Evolutionary conservation across 2,888 invertebrate species (phyloP).

Genomic region (Amorpha juglandis): DNA sequence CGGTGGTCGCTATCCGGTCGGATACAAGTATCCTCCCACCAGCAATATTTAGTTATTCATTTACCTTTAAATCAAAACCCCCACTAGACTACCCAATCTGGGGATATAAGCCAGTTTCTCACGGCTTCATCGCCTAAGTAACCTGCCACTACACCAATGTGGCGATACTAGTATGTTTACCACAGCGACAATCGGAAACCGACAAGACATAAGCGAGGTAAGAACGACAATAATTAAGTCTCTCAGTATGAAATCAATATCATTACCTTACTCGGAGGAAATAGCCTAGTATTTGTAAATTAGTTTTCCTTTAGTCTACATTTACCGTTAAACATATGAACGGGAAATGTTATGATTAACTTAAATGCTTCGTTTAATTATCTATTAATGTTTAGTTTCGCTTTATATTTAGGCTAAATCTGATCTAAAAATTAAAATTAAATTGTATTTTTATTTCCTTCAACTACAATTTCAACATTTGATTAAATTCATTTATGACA

Average conservation of each 20-base stretch:
- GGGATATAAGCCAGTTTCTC: not conserved
- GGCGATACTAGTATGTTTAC: not conserved
- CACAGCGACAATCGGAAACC: slow-evolving; percentile 1
- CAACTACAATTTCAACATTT: not conserved
- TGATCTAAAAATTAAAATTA: not conserved
- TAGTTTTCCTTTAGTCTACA: not conserved
- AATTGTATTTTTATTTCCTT: no score
- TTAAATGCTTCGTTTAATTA: slow-evolving; percentile 20
- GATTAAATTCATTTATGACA: not conserved
- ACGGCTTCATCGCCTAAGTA: no score
- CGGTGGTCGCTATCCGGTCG: no score
- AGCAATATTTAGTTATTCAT: no score
- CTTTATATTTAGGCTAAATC: no score
- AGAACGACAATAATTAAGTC: not conserved
- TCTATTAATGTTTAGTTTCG: not conserved
- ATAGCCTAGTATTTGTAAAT: slow-evolving; percentile 4
- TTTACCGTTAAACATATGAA: slow-evolving; percentile 10
- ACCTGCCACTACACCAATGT: not conserved
- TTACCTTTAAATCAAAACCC: no score
- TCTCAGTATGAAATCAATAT: slow-evolving; percentile 17
- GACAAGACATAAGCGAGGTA: slow-evolving; percentile 5
- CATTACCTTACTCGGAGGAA: slow-evolving; percentile 14
- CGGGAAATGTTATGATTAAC: slow-evolving; percentile 23
- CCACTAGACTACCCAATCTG: no score
- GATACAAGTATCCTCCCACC: no score